These are phyloP conservation scores for Anhinga rufa DNA, from an alignment of 2,113 vertebrate genomes.

Conservation along the genomic window DNA sequence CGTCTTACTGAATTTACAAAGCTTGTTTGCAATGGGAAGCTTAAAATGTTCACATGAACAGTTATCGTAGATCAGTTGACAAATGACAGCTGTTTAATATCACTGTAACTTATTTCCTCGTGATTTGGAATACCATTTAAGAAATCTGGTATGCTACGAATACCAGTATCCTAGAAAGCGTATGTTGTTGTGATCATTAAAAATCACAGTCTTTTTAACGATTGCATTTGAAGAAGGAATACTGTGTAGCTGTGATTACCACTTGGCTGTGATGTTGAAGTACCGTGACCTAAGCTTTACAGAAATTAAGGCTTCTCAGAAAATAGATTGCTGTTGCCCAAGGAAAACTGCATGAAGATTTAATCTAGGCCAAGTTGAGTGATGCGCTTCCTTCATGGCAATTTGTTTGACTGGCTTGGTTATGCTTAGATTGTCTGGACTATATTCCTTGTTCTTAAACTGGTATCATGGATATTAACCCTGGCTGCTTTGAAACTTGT, in stretches of 20 bases:
- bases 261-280: neutral
- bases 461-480: neutral
- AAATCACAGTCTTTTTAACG: neutral
- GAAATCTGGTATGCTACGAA: neutral
- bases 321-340: neutral
- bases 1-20: neutral
- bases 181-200: fast-evolving
- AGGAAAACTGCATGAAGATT: neutral
- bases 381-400: neutral
- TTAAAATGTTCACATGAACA: neutral
- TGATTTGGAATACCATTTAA: neutral
- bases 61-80: neutral
- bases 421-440: neutral
- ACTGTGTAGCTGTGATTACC: neutral
- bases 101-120: neutral
- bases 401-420: neutral
- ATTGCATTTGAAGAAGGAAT: neutral
- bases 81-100: neutral
- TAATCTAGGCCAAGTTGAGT: neutral
- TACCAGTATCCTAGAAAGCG: fast-evolving
- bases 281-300: neutral
- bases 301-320: neutral
- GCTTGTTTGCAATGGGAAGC: neutral
- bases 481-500: neutral
- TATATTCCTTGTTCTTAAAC: neutral